phyloP scores from a whole-genome alignment of 2,113 vertebrate genomes.

The Pogonocichla stellata region DNA sequence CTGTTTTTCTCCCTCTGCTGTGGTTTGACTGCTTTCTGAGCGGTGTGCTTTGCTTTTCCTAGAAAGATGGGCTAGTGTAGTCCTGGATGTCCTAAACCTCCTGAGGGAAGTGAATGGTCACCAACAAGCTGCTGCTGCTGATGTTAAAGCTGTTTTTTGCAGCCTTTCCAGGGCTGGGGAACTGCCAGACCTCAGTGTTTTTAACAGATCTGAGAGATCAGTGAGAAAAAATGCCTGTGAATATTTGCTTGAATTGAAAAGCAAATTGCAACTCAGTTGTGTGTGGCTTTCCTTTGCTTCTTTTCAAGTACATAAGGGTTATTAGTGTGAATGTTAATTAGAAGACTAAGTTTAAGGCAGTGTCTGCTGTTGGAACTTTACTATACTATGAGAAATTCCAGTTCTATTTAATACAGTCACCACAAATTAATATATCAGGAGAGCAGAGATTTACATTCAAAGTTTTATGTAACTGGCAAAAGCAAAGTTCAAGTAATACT shows the following conservation, averaged over 20 bases:
- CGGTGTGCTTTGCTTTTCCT: not conserved
- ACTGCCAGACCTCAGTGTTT: constrained; percentile 31
- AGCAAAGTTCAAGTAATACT: not conserved
- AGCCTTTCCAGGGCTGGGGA: not conserved
- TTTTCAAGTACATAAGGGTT: not conserved
- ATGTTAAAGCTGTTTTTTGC: not conserved
- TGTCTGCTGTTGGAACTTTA: not conserved
- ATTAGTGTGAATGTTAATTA: not conserved
- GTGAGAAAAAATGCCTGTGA: not conserved
- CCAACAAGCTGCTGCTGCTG: not conserved
- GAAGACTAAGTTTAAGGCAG: not conserved
- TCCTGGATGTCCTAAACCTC: not conserved
- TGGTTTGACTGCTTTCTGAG: not conserved
- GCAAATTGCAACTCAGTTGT: not conserved
- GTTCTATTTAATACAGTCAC: not conserved
- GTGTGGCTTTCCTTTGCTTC: not conserved
- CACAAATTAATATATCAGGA: not conserved
- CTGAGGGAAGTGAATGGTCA: not conserved
- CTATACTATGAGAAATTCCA: not conserved
- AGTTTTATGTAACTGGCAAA: not conserved
- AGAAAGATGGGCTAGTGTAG: not conserved
- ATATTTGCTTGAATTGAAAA: constrained; percentile 8
- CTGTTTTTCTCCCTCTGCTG: not conserved
- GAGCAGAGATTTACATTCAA: not conserved
- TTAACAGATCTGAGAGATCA: not conserved